Base-by-base conservation (phyloP, 2,113 vertebrate species). In the Tenrec ecaudatus region DNA sequence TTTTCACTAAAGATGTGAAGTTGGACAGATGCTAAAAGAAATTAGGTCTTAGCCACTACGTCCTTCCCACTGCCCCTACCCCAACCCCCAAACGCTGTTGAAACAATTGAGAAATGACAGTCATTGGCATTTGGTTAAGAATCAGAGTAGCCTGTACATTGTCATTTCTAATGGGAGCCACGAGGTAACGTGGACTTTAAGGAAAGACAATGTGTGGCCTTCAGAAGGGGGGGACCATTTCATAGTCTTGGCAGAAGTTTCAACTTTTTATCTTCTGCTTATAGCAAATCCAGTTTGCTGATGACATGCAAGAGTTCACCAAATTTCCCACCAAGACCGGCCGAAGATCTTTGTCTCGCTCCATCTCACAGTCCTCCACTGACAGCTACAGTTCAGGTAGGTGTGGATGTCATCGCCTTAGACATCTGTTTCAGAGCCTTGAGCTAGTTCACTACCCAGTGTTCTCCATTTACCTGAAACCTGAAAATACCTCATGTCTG, bases 371-470 rank as follows among this genome's bases (percentile, higher is more conserved):
- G 98, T 99, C 99, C 31, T 99, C 99, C 96, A 99, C 99, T 0
- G 99, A 99, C 98, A 99, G 99, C 98, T 99, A 99, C 98, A 99
- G 99, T 98, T 99, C 99, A 29, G 99, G 99, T 99, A 98, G 88
- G 97, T 97, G 43, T 76, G 19, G 14, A n/a, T 0, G 25, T 77
- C 68, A n/a, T 33, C 47, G 25, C 71, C 69, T 22, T 58, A 4
- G 8, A 69, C 62, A n/a, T 40, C 43, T 78, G 6, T 40, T 60
- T 20, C 31, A 66, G 86, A 76, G 40, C 6, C 81, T 60, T 19
- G 16, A 80, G 17, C 66, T 81, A 1, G 10, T 53, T 66, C 62
- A 27, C 22, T 68, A 33, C 36, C 38, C 23, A 12, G 25, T 86
- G 7, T 1, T 57, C 31, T 85, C 53, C 36, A 79, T 87, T 84